These are phyloP conservation scores for Erythrolamprus reginae DNA, from an alignment of 2,113 vertebrate species.

Conservation along the genomic window DNA sequence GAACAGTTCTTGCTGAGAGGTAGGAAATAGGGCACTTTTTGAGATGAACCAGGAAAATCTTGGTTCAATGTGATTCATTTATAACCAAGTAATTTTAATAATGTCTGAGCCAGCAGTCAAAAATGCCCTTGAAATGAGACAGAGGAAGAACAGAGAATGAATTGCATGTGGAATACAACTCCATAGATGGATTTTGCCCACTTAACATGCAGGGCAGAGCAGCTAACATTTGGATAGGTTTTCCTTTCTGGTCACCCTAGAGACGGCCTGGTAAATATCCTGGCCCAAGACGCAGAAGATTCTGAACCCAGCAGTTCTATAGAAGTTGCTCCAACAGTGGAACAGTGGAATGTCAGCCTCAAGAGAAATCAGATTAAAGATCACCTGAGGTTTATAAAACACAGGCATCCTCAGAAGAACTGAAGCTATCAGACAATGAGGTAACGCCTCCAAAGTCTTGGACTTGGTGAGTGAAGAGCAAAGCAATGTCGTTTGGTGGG, in stretches of 20 bases:
- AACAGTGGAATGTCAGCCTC: neutral
- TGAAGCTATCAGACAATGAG: neutral
- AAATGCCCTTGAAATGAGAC: neutral
- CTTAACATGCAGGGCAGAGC: neutral
- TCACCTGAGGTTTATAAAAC: neutral
- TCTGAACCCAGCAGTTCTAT: neutral
- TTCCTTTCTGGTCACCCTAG: neutral
- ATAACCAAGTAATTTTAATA: constrained; percentile 38
- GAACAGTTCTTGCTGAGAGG: constrained; percentile 23
- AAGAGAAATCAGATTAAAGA: neutral
- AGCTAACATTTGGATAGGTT: neutral
- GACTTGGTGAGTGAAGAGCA: neutral
- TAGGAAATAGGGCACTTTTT: constrained; percentile 24
- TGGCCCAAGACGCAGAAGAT: neutral
- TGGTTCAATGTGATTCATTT: constrained; percentile 21
- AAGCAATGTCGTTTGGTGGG: too few species aligned
- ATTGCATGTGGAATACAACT: neutral
- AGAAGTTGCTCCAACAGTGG: neutral
- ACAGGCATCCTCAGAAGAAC: neutral
- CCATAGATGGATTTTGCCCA: neutral
- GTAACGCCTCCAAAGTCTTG: neutral
- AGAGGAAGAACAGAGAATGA: neutral
- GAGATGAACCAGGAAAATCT: constrained; percentile 28
- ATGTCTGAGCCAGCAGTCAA: constrained; percentile 17
- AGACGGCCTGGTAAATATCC: neutral